Evolutionary conservation across 2,113 vertebrate species (phyloP).

Genomic region (Varanus salvator): DNA sequence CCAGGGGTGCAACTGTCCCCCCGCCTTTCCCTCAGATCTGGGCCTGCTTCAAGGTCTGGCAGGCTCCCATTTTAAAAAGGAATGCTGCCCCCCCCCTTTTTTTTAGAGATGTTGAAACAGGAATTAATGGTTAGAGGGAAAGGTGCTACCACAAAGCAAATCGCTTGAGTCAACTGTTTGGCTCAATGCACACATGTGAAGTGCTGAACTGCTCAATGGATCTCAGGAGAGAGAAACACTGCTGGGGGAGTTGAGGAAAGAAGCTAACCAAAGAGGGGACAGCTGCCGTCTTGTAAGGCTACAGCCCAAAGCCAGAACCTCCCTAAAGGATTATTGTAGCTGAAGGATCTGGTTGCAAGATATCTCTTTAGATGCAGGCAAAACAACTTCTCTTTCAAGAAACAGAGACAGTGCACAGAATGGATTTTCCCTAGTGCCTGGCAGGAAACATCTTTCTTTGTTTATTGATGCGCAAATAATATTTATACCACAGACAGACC

Average conservation of each 20-base stretch:
- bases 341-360: background rate
- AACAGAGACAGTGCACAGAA: background rate
- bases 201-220: background rate
- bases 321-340: background rate
- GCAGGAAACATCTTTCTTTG: slow-evolving; percentile 17
- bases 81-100: background rate
- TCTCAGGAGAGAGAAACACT: background rate
- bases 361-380: background rate
- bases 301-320: background rate
- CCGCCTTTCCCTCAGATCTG: no score
- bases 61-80: background rate
- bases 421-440: background rate
- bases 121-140: background rate
- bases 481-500: slow-evolving; percentile 21
- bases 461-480: slow-evolving; percentile 1
- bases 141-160: background rate
- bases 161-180: background rate
- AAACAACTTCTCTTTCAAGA: background rate
- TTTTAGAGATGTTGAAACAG: background rate
- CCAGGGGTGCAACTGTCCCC: background rate
- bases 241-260: background rate
- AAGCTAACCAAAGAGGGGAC: background rate
- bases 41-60: background rate
- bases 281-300: background rate
- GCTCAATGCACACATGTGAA: background rate